Evolutionary conservation across 2,888 invertebrate species (phyloP), one percentile per base, ranked within the genome.

Genomic region (Rhorus exstirpatorius): DNA sequence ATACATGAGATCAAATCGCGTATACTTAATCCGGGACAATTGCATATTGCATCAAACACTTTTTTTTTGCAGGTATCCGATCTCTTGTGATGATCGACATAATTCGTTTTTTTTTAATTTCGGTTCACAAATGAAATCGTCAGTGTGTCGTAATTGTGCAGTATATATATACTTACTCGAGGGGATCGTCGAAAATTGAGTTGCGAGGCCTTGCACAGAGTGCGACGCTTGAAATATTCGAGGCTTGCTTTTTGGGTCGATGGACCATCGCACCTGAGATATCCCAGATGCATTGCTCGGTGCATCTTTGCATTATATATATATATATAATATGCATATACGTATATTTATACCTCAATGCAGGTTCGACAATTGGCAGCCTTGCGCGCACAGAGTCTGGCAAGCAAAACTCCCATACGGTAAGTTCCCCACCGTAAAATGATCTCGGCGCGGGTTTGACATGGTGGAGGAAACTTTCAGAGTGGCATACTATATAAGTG

Each of bases 381-480:
- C 49, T 44, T 53, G 41, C 17, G 51, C 41, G 31, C 58, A 26
- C 31, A 55, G 44, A 60, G 77, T 61, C 65, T 78, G 71, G 71
- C 76, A 70, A 68, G 67, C 61, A 61, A 63, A 83, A 79, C 74
- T 79, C 81, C 83, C 74, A 68, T 68, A 75, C 82, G 61, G 77
- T 63, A 81, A 71, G 78, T 87, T 85, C 85, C 89, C 89, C 87
- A 86, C 83, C 79, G 78, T 75, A 79, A 74, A 79, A 84, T 79
- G 81, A 84, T 85, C 76, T 86, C 60, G n/a, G n/a, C 84, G 81
- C 81, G 87, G 85, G 81, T 85, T 87, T 77, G 85, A n/a, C 80
- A 83, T 89, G 90, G 91, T 89, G 91, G 91, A 91, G 90, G 92
- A 86, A 91, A 92, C 90, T 93, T 92, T 92, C 92, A 91, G 91